phyloP scores from a whole-genome alignment of 2,888 invertebrate species.

The Lycocerus yunnanus region DNA sequence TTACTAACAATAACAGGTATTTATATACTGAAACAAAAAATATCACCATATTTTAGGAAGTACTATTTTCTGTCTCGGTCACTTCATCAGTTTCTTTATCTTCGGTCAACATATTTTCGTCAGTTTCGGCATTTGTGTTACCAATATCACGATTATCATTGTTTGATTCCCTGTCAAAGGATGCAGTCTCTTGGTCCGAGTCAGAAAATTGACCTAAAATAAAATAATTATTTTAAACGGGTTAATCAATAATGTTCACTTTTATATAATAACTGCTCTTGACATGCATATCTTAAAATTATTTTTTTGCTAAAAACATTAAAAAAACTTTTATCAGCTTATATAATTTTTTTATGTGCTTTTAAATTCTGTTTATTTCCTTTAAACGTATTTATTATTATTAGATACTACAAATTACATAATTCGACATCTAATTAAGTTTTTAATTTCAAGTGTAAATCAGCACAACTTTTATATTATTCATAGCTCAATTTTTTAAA shows the following conservation, averaged over 20 bases:
- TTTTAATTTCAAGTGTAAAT: no score
- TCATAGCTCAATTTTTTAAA: no score
- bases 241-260: background rate
- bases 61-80: background rate
- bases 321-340: no score
- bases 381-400: no score
- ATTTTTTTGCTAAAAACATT: no score
- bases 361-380: no score
- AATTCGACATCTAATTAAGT: no score
- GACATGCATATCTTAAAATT: no score
- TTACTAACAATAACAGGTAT: background rate
- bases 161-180: background rate
- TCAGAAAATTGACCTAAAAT: background rate
- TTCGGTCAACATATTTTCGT: constrained; percentile 8
- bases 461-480: no score
- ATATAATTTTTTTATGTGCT: no score
- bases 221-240: background rate
- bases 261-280: no score
- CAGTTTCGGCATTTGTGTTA: background rate
- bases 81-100: constrained; percentile 12
- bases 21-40: background rate
- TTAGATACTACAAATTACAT: no score
- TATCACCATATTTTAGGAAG: background rate
- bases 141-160: background rate
- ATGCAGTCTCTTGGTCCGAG: constrained; percentile 4